phyloP scores from a whole-genome alignment of 2,888 invertebrate genomes.

The Didymodactylos carnosus region DNA sequence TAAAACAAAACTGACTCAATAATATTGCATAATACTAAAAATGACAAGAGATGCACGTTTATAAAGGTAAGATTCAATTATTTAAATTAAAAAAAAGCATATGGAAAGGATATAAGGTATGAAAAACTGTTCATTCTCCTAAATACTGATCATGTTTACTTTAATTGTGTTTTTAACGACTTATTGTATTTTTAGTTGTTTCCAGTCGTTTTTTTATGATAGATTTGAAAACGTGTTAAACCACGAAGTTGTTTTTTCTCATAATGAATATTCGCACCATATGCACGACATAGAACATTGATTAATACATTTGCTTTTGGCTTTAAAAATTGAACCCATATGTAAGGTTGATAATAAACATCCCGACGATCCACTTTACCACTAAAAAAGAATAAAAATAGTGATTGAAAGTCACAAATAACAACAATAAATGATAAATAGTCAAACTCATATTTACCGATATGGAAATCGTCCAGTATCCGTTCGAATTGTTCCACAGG shows the following conservation, averaged over 20 bases:
- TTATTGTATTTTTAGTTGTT: too few relatives aligned
- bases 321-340: constrained; percentile 9
- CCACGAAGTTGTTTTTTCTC: neutral
- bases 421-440: too few relatives aligned
- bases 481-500: neutral
- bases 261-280: constrained; percentile 1
- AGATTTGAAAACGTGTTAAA: neutral
- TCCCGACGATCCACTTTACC: neutral
- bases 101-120: too few relatives aligned
- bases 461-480: neutral
- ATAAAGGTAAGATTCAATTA: too few relatives aligned
- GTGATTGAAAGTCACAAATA: neutral
- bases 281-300: constrained; percentile 3
- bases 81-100: too few relatives aligned
- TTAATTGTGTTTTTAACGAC: too few relatives aligned
- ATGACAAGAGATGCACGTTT: too few relatives aligned
- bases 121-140: too few relatives aligned
- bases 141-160: too few relatives aligned
- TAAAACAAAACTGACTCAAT: too few relatives aligned
- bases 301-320: neutral
- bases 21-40: too few relatives aligned
- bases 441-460: neutral
- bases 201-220: too few relatives aligned
- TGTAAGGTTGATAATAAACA: constrained; percentile 3
- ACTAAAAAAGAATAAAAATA: neutral